Evolutionary conservation across 2,113 vertebrate genomes (phyloP), one percentile per base, ranked within the genome.

Genomic region (Xenopus laevis): DNA sequence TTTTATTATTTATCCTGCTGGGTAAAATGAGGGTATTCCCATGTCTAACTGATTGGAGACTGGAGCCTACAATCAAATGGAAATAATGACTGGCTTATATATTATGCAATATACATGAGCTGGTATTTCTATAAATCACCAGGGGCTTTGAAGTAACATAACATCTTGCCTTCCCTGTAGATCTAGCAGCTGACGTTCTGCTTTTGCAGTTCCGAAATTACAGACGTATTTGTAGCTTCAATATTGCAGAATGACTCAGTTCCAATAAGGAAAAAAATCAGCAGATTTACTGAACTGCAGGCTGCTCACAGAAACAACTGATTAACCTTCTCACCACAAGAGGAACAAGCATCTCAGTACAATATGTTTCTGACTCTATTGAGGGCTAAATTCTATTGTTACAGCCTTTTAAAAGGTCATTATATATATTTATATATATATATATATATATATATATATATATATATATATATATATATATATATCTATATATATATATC

Each of bases 191-290:
- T 67, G 40, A 33, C 17, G 72, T 50, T 67, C 11, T 15, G 71
- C 30, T 58, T n/a, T 12, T 57, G 71, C 52, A 44, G 46, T 20
- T 23, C 18, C n/a, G 18, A 74, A 65, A 10, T 13, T 44, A 65
- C 16, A 66, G 10, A 47, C 16, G 53, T 60, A 59, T 47, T 60
- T 67, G 59, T 59, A 60, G 58, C 45, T 23, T 68, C 55, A 60
- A 68, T 57, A 68, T 61, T 30, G 23, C 45, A 46, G 64, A 18
- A 61, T 74, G 72, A 74, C 55, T 74, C 72, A 74, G 53, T 52
- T 16, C 17, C 53, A 23, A 10, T 13, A 17, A 64, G 16, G 15
- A 73, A 40, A 61, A 44, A 44, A 52, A 73, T 52, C 65, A 74
- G 72, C 65, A 68, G 40, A 61, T 60, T 47, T 44, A 74, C 44